phyloP scores from a whole-genome alignment of 2,797 vertebrate genomes.

The Petrocephalus sullivani region DNA sequence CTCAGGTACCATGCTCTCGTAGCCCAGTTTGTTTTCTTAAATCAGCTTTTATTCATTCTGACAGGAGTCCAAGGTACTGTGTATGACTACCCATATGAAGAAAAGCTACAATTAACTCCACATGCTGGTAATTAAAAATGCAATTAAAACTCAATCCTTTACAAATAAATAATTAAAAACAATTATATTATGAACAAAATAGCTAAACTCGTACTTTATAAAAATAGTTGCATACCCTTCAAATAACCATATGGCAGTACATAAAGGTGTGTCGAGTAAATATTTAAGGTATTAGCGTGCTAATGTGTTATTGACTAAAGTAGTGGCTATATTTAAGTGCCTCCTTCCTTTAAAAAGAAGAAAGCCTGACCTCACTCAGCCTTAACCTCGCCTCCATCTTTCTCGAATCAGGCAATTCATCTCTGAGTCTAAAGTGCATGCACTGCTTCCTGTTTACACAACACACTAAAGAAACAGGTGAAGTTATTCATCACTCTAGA shows the following conservation, averaged over 20 bases:
- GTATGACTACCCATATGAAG: neutral
- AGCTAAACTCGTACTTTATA: slow-evolving; percentile 50
- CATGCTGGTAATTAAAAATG: slow-evolving; percentile 38
- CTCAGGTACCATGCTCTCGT: neutral
- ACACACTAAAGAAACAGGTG: neutral
- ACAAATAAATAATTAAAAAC: neutral
- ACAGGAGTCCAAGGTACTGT: slow-evolving; percentile 15
- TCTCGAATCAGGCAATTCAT: neutral
- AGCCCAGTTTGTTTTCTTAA: neutral
- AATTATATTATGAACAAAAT: slow-evolving; percentile 7
- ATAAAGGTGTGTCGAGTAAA: slow-evolving; percentile 36
- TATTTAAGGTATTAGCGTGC: slow-evolving; percentile 45
- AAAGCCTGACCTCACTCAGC: neutral
- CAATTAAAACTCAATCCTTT: slow-evolving; percentile 31
- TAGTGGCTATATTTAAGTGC: neutral
- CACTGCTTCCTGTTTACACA: neutral
- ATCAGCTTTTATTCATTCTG: slow-evolving; percentile 21
- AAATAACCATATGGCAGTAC: slow-evolving; percentile 56
- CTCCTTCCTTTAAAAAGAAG: neutral
- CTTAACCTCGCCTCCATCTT: neutral
- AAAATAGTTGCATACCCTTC: slow-evolving; percentile 68
- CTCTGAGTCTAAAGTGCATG: neutral
- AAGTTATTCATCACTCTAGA: neutral
- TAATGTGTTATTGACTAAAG: slow-evolving; percentile 37
- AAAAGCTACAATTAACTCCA: neutral